These are phyloP conservation scores for Corynorhinus townsendii DNA, from an alignment of 2,113 vertebrate species.

Conservation along the genomic window DNA sequence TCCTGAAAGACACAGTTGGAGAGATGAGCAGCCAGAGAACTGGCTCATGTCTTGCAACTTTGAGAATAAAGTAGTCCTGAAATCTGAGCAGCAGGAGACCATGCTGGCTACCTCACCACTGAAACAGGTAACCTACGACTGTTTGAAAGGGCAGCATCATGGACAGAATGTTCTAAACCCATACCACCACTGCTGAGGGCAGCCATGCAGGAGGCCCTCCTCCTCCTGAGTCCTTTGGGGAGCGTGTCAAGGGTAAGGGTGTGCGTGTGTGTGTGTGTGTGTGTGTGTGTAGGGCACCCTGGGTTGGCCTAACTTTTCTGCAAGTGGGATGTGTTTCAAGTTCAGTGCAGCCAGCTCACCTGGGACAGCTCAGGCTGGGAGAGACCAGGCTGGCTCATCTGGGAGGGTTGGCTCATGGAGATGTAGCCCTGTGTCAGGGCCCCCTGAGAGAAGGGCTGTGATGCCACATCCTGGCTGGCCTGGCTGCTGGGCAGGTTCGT, in stretches of 20 bases:
- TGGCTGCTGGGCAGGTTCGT: slow-evolving; percentile 91
- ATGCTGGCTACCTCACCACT: background rate
- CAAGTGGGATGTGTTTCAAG: too few species aligned
- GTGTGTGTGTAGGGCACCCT: background rate
- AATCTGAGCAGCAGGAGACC: background rate
- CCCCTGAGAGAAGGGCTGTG: slow-evolving; percentile 98
- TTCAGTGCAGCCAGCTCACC: slow-evolving; percentile 75
- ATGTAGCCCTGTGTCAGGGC: slow-evolving; percentile 98
- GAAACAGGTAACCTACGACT: background rate
- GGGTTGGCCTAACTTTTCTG: background rate
- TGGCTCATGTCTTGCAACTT: too few species aligned
- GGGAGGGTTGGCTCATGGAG: slow-evolving; percentile 98
- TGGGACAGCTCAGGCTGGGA: slow-evolving; percentile 98
- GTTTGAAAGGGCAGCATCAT: background rate
- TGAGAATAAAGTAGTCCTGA: background rate
- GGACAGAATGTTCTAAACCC: background rate
- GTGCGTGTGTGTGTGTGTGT: fast-evolving
- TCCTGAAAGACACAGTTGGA: slow-evolving; percentile 83
- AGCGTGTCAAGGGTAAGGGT: too few species aligned
- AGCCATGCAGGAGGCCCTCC: background rate
- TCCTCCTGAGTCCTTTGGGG: background rate
- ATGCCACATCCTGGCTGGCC: slow-evolving; percentile 94
- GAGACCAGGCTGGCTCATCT: slow-evolving; percentile 99
- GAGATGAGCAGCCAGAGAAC: background rate
- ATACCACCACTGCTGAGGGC: background rate